Evolutionary conservation across 2,113 vertebrate species (phyloP), one percentile per base, ranked within the genome.

Genomic region (Nerophis lumbriciformis): DNA sequence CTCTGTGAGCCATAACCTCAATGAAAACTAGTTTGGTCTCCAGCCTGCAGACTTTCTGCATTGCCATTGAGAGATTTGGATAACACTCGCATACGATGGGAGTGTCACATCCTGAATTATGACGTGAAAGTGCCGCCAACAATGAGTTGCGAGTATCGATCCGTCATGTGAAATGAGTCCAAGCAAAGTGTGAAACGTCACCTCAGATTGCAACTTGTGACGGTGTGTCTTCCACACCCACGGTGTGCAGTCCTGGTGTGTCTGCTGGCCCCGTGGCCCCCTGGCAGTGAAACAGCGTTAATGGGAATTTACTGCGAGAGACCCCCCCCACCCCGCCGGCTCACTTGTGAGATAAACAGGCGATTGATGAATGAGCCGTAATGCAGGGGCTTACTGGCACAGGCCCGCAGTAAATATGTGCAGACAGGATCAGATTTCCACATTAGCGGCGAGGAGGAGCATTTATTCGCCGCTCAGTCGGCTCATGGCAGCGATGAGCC

Each of bases 341-440:
- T 82, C 78, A 59, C 76, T 75, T 63, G 71, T 38, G 63, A 85
- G 85, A 85, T 85, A 88, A 85, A 87, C 83, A 86, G 81, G 65
- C 80, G 73, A 84, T 84, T 90, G 83, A 90, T 88, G 88, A 88
- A 88, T 85, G 82, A 75, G 80, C 72, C 76, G 45, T 88, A 85
- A 88, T 83, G 80, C 79, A 81, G 75, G 65, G 80, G 80, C 85
- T 89, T 86, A 85, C 78, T 75, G 83, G 83, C 83, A 88, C 77
- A 83, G 82, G 74, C 86, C 84, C 82, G 73, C 74, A 75, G 85
- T 86, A 85, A 88, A 89, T 85, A 87, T 87, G 84, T 85, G 75
- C 78, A 86, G 86, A 87, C 83, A 85, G 84, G 85, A 88, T 88
- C 79, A 53, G 69, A 77, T 88, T 87, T 87, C 87, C 6, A 71